A percentile compares a stretch with the other conserved stretches of the same genome.
Evolutionary conservation across 2,888 invertebrate species (phyloP).

Genomic region (Timandra comae): DNA sequence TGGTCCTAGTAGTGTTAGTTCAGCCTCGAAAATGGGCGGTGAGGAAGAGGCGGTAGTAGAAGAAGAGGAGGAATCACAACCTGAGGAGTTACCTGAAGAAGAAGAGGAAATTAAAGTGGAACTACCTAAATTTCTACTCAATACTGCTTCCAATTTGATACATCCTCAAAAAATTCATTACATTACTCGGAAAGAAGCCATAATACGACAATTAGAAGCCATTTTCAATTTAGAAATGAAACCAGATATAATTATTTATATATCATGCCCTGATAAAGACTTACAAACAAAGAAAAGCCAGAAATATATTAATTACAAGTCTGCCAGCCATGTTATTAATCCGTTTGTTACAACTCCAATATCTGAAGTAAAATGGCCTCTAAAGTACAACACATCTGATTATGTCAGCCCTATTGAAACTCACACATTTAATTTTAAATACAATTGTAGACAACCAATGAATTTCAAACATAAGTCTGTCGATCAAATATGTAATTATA

Average conservation of each 20-base stretch:
- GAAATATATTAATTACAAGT: constrained; percentile 49
- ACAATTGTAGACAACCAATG: constrained; percentile 62
- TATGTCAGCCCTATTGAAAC: constrained; percentile 33
- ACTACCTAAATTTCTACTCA: constrained; percentile 52
- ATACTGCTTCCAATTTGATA: constrained; percentile 42
- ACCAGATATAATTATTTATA: constrained; percentile 74
- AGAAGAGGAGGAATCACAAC: constrained; percentile 30
- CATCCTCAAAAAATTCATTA: constrained; percentile 28
- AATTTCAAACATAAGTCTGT: constrained; percentile 59
- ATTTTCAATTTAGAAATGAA: constrained; percentile 47
- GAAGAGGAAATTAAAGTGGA: constrained; percentile 36
- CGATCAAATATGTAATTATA: constrained; percentile 71
- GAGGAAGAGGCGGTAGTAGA: constrained; percentile 25
- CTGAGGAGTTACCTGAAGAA: constrained; percentile 34
- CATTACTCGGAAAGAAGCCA: constrained; percentile 36
- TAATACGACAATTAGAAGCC: constrained; percentile 44
- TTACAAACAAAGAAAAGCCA: constrained; percentile 53
- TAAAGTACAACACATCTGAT: constrained; percentile 41
- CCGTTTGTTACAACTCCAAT: constrained; percentile 30
- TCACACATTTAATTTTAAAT: constrained; percentile 49
- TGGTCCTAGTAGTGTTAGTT: not conserved
- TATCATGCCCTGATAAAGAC: constrained; percentile 73
- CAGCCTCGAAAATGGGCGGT: constrained; percentile 9
- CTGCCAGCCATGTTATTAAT: constrained; percentile 24
- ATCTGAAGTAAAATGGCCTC: constrained; percentile 47